phyloP scores from a whole-genome alignment of 1,140 invertebrate species.

The roundworm (Caenorhabditis elegans) region DNA sequence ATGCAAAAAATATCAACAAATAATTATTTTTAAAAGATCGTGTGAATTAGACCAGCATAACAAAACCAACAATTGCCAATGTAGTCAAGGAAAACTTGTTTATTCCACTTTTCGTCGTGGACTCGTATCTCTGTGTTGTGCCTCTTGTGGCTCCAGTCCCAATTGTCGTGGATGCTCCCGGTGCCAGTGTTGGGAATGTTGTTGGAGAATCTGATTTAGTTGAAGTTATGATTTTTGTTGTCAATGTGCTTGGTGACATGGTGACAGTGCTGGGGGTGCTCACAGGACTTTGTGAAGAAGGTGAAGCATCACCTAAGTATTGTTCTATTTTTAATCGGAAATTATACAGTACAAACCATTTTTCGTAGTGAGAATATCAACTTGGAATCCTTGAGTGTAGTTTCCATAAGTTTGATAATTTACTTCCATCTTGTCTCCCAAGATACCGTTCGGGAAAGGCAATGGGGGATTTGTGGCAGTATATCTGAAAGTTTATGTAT shows the following conservation, averaged over 20 bases:
- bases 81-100: no score
- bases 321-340: no score
- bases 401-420: conserved; percentile 8
- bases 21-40: no score
- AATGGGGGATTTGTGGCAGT: not conserved
- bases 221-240: not conserved
- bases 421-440: not conserved
- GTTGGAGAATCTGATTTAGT: not conserved
- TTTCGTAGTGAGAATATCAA: conserved; percentile 5
- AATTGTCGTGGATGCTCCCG: not conserved
- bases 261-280: no score
- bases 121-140: not conserved
- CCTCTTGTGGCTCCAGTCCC: not conserved
- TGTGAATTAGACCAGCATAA: no score
- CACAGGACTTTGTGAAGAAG: no score
- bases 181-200: not conserved
- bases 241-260: not conserved
- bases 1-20: no score
- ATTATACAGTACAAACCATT: no score
- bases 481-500: not conserved
- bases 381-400: not conserved
- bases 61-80: no score
- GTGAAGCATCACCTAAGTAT: no score
- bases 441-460: not conserved
- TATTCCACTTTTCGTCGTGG: not conserved